Evolutionary conservation across 2,797 vertebrate genomes (phyloP).

Genomic region (Pantherophis vulpinus): DNA sequence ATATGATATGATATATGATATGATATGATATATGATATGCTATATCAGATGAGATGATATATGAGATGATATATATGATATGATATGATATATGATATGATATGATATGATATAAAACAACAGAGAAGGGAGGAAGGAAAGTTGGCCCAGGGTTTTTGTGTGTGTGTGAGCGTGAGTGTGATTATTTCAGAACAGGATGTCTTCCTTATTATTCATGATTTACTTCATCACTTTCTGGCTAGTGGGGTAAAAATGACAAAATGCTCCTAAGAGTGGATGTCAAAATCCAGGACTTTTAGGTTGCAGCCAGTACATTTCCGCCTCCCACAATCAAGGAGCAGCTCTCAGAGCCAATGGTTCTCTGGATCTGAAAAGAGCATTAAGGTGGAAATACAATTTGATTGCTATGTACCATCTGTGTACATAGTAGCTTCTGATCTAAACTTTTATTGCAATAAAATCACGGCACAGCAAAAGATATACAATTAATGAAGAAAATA

Average conservation of each 20-base stretch:
- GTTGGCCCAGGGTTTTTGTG: background rate
- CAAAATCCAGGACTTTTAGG: background rate
- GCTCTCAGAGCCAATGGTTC: too few relatives aligned
- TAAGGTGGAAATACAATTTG: background rate
- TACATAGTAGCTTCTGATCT: background rate
- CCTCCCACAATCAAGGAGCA: background rate
- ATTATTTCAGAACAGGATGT: background rate
- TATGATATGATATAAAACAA: too few relatives aligned
- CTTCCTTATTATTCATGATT: background rate
- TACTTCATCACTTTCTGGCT: background rate
- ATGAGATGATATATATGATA: too few relatives aligned
- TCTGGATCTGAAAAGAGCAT: background rate
- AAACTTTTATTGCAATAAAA: background rate
- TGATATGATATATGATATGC: too few relatives aligned
- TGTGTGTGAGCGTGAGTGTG: background rate
- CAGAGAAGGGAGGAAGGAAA: fast-evolving
- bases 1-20: too few relatives aligned
- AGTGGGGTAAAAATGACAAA: background rate
- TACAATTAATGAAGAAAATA: background rate
- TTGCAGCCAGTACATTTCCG: background rate
- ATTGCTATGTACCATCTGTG: background rate
- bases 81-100: too few relatives aligned
- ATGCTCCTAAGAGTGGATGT: background rate
- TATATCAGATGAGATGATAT: too few relatives aligned
- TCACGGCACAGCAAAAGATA: background rate